A percentile compares a stretch with the other conserved stretches of the same genome.
phyloP scores from a whole-genome alignment of 2,113 vertebrate genomes.

The Conger conger region DNA sequence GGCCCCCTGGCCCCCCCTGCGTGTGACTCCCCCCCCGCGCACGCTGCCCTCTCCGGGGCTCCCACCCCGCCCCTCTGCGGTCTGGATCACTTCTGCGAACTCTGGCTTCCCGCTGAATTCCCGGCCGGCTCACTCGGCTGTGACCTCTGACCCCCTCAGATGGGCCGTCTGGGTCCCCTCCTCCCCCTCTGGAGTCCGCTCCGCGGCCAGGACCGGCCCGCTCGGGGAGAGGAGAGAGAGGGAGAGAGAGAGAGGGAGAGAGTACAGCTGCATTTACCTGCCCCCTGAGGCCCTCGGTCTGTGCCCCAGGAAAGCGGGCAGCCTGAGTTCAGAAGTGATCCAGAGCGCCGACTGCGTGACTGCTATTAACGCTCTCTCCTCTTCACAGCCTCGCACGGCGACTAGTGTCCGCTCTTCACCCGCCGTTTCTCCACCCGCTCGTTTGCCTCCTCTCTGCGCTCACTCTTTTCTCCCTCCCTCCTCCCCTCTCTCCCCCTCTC shows the following conservation, averaged over 20 bases:
- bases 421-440: not conserved
- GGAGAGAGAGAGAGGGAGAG: not conserved
- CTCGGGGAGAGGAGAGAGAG: not conserved
- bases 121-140: not conserved
- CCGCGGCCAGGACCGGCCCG: not conserved
- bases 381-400: conserved; percentile 38
- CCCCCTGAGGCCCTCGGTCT: not conserved
- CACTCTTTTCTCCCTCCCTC: not conserved
- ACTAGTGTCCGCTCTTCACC: conserved; percentile 8
- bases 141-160: not conserved
- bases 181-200: not conserved
- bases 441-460: not conserved
- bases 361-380: conserved; percentile 31
- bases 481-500: not conserved
- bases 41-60: not conserved
- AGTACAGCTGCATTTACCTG: too few species aligned
- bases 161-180: conserved; percentile 7
- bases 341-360: not conserved
- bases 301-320: not conserved
- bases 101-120: conserved; percentile 18
- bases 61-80: not conserved
- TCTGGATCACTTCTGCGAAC: conserved; percentile 34
- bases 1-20: not conserved
- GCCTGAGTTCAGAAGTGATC: conserved; percentile 27
- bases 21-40: not conserved